phyloP scores from a whole-genome alignment of 2,113 vertebrate genomes.

The Picathartes gymnocephalus region DNA sequence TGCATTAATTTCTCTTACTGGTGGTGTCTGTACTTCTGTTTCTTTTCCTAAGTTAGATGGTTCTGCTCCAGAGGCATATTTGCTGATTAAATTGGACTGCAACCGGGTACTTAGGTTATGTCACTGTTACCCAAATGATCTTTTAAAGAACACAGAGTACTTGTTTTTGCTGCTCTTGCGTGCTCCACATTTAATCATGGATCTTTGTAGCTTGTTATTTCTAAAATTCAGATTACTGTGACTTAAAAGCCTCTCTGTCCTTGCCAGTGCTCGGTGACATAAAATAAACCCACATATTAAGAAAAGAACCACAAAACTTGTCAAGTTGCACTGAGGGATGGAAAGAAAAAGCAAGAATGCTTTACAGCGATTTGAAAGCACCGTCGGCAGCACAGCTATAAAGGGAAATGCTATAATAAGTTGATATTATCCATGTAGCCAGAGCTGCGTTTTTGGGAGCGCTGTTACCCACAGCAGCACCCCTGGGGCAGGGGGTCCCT shows the following conservation, averaged over 20 bases:
- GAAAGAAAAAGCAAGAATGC: background rate
- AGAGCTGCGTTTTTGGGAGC: background rate
- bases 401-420: background rate
- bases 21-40: background rate
- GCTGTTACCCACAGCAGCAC: background rate
- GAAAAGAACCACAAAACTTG: background rate
- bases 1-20: conserved; percentile 45
- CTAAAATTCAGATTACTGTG: conserved; percentile 20
- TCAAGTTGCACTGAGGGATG: background rate
- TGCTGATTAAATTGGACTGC: conserved; percentile 13
- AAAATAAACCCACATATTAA: background rate
- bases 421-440: background rate
- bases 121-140: conserved; percentile 14
- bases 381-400: background rate
- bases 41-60: conserved; percentile 30
- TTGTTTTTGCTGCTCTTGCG: background rate
- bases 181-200: background rate
- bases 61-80: conserved; percentile 17
- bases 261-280: background rate
- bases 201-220: conserved; percentile 31
- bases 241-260: conserved; percentile 7
- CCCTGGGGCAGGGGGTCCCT: fast-evolving
- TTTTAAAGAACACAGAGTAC: conserved; percentile 42
- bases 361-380: background rate
- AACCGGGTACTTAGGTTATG: background rate